These are phyloP conservation scores for Petrolisthes cinctipes DNA, from an alignment of 2,888 invertebrate species.

Conservation along the genomic window DNA sequence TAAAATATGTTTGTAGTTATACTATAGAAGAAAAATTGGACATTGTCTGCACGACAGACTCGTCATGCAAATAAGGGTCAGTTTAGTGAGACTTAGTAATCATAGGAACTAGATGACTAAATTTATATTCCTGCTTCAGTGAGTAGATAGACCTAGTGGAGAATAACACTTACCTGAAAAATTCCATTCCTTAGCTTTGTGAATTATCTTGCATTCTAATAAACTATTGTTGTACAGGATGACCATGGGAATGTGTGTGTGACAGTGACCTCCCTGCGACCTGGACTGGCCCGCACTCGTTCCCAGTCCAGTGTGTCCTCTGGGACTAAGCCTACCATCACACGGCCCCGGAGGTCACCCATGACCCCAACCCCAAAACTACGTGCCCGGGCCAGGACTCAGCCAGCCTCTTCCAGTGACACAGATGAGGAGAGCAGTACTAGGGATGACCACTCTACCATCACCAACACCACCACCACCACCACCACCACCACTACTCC, in stretches of 20 bases:
- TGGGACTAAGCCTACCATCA: slow-evolving; percentile 17
- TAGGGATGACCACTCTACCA: neutral
- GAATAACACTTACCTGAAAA: too few species aligned
- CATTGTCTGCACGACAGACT: too few species aligned
- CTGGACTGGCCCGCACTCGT: slow-evolving; percentile 46
- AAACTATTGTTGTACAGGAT: slow-evolving; percentile 21
- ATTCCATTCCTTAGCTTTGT: too few species aligned
- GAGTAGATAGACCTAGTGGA: too few species aligned
- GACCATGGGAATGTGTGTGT: slow-evolving; percentile 53
- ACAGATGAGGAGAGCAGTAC: slow-evolving; percentile 38
- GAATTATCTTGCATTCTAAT: too few species aligned
- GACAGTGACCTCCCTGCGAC: slow-evolving; percentile 51
- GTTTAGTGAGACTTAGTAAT: too few species aligned
- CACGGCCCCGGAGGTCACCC: neutral
- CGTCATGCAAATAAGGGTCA: too few species aligned
- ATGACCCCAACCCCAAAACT: slow-evolving; percentile 36
- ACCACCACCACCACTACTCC: neutral
- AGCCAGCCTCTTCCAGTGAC: slow-evolving; percentile 40
- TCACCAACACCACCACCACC: neutral
- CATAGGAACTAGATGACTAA: too few species aligned
- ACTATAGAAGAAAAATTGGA: too few species aligned
- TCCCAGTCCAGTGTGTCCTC: slow-evolving; percentile 49
- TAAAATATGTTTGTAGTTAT: too few species aligned
- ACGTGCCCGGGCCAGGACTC: slow-evolving; percentile 37
- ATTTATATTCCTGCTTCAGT: too few species aligned